Percentiles rank a stretch among this genome's conserved stretches.
These are phyloP conservation scores for Stenodema calcarata DNA, from an alignment of 2,888 invertebrate genomes.

Conservation along the genomic window DNA sequence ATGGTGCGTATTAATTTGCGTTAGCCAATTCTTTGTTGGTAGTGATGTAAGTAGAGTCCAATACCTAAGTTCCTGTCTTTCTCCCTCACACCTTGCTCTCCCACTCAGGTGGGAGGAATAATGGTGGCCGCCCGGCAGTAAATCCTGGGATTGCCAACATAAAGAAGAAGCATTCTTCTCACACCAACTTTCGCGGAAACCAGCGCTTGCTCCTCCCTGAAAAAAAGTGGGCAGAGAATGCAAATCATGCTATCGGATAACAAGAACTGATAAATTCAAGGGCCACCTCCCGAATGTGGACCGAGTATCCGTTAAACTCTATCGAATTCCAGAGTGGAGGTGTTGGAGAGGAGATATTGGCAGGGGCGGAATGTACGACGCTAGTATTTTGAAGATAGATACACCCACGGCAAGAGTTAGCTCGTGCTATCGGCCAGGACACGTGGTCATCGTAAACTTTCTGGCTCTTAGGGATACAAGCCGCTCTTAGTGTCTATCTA, in stretches of 20 bases:
- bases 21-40: too few relatives aligned
- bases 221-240: slow-evolving; percentile 35
- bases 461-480: not conserved
- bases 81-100: slow-evolving; percentile 12
- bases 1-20: too few relatives aligned
- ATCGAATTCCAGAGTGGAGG: not conserved
- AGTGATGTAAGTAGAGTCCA: not conserved
- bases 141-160: slow-evolving; percentile 12
- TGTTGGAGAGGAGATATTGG: slow-evolving; percentile 21
- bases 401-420: slow-evolving; percentile 12
- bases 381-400: slow-evolving; percentile 30
- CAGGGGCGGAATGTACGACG: not conserved
- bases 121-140: not conserved
- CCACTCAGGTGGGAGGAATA: not conserved
- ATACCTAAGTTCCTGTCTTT: not conserved
- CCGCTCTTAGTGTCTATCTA: not conserved
- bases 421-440: slow-evolving; percentile 12
- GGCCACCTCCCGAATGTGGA: not conserved
- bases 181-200: slow-evolving; percentile 26
- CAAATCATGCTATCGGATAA: slow-evolving; percentile 37
- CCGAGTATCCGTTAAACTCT: not conserved
- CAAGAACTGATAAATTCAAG: slow-evolving; percentile 24
- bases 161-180: slow-evolving; percentile 24
- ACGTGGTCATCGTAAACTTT: slow-evolving; percentile 35
- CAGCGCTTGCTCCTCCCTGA: not conserved